phyloP scores from a whole-genome alignment of 2,797 vertebrate species.

The Parambassis ranga region DNA sequence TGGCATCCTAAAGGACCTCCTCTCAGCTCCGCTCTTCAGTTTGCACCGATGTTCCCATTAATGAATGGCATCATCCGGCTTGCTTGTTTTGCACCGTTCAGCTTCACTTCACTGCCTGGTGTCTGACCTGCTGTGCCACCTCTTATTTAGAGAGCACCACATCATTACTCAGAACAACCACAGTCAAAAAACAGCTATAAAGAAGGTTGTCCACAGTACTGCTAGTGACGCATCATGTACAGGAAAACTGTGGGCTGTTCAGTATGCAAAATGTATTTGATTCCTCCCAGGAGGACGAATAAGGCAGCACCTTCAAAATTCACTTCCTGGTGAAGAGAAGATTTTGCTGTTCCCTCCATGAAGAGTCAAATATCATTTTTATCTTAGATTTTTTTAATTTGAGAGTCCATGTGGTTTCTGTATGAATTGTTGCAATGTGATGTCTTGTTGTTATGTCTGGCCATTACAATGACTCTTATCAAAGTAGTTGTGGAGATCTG shows the following conservation, averaged over 20 bases:
- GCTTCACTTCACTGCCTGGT: slow-evolving; percentile 46
- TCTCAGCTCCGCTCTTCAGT: slow-evolving; percentile 48
- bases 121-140: slow-evolving; percentile 49
- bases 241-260: background rate
- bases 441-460: background rate
- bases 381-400: too few species aligned
- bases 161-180: slow-evolving; percentile 33
- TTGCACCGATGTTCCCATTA: slow-evolving; percentile 53
- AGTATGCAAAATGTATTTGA: slow-evolving; percentile 22
- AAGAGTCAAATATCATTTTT: too few species aligned
- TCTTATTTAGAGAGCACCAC: slow-evolving; percentile 40
- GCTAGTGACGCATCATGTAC: background rate
- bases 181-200: background rate
- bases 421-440: background rate
- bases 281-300: slow-evolving; percentile 16
- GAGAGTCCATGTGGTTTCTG: background rate
- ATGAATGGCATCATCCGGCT: slow-evolving; percentile 60
- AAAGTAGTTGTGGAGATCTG: too few species aligned
- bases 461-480: too few species aligned
- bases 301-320: background rate
- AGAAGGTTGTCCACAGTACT: background rate
- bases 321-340: too few species aligned
- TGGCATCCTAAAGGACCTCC: slow-evolving; percentile 56
- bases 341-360: too few species aligned
- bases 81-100: slow-evolving; percentile 57